Base-by-base conservation (phyloP, 2,797 vertebrate species). In the Cygnus olor region DNA sequence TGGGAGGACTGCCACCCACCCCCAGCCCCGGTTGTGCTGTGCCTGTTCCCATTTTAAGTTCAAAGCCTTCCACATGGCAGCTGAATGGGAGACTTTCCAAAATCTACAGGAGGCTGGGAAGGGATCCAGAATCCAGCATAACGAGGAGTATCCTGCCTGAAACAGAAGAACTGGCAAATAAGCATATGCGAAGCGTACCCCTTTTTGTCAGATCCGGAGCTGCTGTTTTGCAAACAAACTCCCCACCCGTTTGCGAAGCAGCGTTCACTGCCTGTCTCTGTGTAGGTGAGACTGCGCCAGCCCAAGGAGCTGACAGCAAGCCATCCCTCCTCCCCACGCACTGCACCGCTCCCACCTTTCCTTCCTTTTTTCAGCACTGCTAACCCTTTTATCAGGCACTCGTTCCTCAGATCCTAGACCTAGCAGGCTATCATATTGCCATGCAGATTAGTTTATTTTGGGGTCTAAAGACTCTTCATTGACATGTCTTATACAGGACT, bases 31-130 rank as follows among this genome's bases (percentile, higher is more conserved):
- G 64, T 69, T 80, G 61, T 38, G 2, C 86, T 94, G 95, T 0
- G 1, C 22, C 82, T 89, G 80, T 81, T 96, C 86, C 69, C 80
- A 32, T 94, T 94, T 92, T 69, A 83, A 97, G 86, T 95, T 93
- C 88, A 92, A 96, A 95, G 94, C 69, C 64, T 92, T 96, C 80
- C 95, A 87, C 90, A 93, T 90, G 91, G 95, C 88, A 97, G 84
- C 86, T 92, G 80, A 97, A 80, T 47, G 85, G 92, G 95, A 97
- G 69, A 17, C 57, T 95, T 96, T 96, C 95, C 95, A 96, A 94
- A 93, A 93, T 69, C 86, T 85, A 70, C 96, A 94, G 92, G 95
- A 96, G 95, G 65, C 90, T 93, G 96, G 96, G 96, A 96, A 96
- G 70, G 63, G 84, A 78, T 97, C 96, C 96, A 96, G 80, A 92